These are phyloP conservation scores for Isotomurus palustris DNA, from an alignment of 2,888 invertebrate species.

Conservation along the genomic window DNA sequence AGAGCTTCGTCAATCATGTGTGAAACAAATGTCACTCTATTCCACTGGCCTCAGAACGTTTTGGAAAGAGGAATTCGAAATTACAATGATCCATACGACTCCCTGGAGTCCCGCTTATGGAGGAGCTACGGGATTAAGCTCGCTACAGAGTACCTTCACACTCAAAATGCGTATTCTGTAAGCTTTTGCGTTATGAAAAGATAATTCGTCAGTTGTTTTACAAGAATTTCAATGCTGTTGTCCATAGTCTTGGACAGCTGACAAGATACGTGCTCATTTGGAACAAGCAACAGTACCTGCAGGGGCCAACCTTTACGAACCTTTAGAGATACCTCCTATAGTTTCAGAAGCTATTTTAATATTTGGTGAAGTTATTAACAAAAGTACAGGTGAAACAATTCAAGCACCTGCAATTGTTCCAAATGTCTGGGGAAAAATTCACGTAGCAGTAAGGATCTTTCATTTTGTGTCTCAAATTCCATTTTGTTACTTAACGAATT, in stretches of 20 bases:
- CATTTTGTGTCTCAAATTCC: neutral
- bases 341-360: slow-evolving; percentile 59
- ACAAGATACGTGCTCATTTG: slow-evolving; percentile 56
- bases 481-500: neutral
- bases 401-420: slow-evolving; percentile 59
- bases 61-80: slow-evolving; percentile 47
- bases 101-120: slow-evolving; percentile 60
- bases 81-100: slow-evolving; percentile 52
- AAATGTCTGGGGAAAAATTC: slow-evolving; percentile 49
- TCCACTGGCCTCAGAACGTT: slow-evolving; percentile 49
- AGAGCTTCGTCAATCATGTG: slow-evolving; percentile 59
- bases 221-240: too few relatives aligned
- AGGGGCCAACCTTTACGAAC: slow-evolving; percentile 54
- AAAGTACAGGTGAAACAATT: slow-evolving; percentile 56
- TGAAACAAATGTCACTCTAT: slow-evolving; percentile 57
- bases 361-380: slow-evolving; percentile 57
- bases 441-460: neutral
- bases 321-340: slow-evolving; percentile 56
- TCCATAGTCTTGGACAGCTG: slow-evolving; percentile 56
- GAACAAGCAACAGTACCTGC: slow-evolving; percentile 59
- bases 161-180: too few relatives aligned
- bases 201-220: too few relatives aligned
- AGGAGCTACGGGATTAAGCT: slow-evolving; percentile 59
- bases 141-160: slow-evolving; percentile 55
- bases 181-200: too few relatives aligned